Base-by-base conservation (phyloP, 1,140 invertebrate genomes). In the Himalopsyche phryganea region DNA sequence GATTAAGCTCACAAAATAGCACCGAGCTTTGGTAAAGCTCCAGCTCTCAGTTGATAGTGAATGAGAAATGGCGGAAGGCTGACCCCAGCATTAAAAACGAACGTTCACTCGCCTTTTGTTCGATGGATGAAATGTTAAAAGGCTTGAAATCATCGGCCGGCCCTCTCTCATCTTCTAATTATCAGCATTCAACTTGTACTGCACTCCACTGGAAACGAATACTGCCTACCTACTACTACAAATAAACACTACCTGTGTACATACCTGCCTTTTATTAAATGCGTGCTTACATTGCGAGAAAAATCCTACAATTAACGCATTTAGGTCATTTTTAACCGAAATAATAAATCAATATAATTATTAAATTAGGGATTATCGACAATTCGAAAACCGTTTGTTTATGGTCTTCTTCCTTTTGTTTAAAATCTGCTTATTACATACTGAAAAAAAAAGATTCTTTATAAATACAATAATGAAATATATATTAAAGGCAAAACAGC, bases 21-120 rank as follows among this genome's bases (percentile, higher is more conserved):
- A 53, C 15, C 28, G 42, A 44, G 23, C 23, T 45, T 53, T 35
- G 20, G 50, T 17, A 53, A 53, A 53, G 50, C 50, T 45, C 2
- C 11, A 18, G 42, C 32, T 14, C 41, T 33, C 28, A 52, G 41
- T 20, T 45, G 38, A 32, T 38, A 52, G 41, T 48, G 52, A 55
- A 55, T 55, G 52, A 55, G 36, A 55, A 55, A 45, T 28, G 52
- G 23, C 36, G 46, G 42, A 55, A 49, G 58, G 42, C 45, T 49
- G 58, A 61, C 51, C 51, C 47, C 51, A 52, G 51, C 46, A 55
- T 62, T 58, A 54, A 58, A 62, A 58, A 62, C 55, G 50, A 54
- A 57, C 60, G 38, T 52, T 61, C 59, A 48, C 46, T 41, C 18
- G 45, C 33, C 56, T 54, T 62, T 63, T 63, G 61, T 63, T 55